Evolutionary conservation across 2,888 invertebrate species (phyloP), one percentile per base, ranked within the genome.

Genomic region (Idaea straminata): DNA sequence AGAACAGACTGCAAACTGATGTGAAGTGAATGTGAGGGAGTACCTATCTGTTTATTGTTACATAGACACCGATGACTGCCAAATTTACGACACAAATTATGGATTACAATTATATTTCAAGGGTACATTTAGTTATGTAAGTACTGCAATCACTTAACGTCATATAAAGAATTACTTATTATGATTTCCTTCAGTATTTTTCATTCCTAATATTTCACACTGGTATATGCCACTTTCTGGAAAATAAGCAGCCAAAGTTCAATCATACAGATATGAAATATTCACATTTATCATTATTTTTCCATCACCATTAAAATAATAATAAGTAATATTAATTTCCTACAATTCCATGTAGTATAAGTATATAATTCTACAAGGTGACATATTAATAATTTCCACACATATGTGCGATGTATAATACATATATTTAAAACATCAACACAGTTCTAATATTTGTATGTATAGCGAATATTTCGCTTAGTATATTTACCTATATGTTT

Each of bases 401-500:
- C 65, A 76, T 75, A 75, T 79, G 79, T 78, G 81, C 80, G 79
- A 81, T 81, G 81, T 80, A 81, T 74, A 83, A 74, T 78, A 67
- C 83, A 85, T 59, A 85, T 59, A 77, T 78, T 77, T 74, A 77
- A 81, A 77, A 82, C 83, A 83, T 82, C 81, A 79, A 82, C 79
- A 83, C 79, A 81, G 79, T 78, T 80, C 78, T 82, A 81, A 82
- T 77, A 78, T 78, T 81, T 87, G 88, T 89, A 87, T 88, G 89
- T 78, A 79, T 73, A 75, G 74, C 68, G 68, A 74, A 66, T 63
- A 58, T 63, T 68, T 66, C 57, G 66, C 68, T 62, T 66, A 62
- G 35, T 63, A 64, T 61, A 66, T 58, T 66, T 67, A 64, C 34
- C 34, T 34, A 59, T 13, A 67, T 66, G 65, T 65, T 65, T 69